Conservation (phyloP, 2,797 vertebrate genomes). For the Falco rusticolus region DNA sequence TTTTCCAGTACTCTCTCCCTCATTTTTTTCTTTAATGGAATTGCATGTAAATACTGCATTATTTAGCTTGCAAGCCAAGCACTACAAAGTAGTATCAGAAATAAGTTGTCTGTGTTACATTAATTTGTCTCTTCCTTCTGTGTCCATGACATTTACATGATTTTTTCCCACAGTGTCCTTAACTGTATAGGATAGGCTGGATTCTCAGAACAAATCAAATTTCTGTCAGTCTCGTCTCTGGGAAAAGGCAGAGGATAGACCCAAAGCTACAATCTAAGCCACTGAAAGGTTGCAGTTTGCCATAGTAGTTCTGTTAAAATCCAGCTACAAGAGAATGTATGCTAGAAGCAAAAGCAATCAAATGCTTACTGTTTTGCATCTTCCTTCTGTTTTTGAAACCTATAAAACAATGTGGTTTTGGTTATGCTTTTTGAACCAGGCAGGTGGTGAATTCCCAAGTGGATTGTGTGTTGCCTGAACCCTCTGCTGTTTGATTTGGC, state of each 20-base stretch:
- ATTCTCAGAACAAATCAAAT: not conserved
- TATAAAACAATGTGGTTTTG: not conserved
- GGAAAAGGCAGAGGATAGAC: not conserved
- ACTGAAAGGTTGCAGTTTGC: not conserved
- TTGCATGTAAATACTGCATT: not conserved
- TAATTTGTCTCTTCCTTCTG: not conserved
- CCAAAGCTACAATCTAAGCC: not conserved
- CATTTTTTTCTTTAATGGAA: not conserved
- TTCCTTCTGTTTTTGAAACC: not conserved
- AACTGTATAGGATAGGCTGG: not conserved
- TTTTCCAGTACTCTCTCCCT: constrained; percentile 36
- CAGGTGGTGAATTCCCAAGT: constrained; percentile 9
- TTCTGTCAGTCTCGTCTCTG: not conserved
- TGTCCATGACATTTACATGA: not conserved
- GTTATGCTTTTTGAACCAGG: not conserved
- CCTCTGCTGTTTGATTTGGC: not conserved
- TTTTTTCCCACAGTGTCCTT: not conserved
- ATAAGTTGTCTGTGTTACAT: not conserved
- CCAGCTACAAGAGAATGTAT: not conserved
- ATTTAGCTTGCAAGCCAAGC: not conserved
- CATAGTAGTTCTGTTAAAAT: not conserved
- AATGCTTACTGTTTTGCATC: not conserved
- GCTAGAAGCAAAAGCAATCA: not conserved
- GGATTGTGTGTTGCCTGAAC: not conserved
- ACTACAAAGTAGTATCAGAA: not conserved